These are phyloP conservation scores for Odontomachus brunneus DNA, from an alignment of 1,140 invertebrate genomes.

Conservation along the genomic window DNA sequence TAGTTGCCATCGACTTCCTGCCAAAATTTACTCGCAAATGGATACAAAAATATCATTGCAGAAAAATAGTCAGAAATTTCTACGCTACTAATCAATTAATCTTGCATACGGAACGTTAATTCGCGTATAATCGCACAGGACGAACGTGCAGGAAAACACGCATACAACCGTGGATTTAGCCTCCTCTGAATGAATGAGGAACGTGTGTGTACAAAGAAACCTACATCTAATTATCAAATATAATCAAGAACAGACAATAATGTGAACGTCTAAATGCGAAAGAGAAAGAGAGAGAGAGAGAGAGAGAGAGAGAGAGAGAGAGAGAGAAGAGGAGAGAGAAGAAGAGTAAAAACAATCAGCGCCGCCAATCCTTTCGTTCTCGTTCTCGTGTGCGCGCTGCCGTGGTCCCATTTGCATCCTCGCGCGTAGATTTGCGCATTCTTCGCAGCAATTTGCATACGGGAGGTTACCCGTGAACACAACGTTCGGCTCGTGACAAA, in stretches of 20 bases:
- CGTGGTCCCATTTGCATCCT: conserved; percentile 10
- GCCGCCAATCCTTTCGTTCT: background rate
- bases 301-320: too few species aligned
- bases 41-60: too few species aligned
- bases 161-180: background rate
- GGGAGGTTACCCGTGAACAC: conserved; percentile 45
- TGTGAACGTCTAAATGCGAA: background rate
- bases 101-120: background rate
- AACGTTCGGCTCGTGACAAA: conserved; percentile 25
- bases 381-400: background rate
- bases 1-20: too few species aligned
- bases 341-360: background rate
- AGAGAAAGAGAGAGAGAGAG: background rate
- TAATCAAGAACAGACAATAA: background rate
- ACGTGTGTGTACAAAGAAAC: conserved; percentile 14
- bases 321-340: background rate
- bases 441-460: conserved; percentile 64
- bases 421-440: conserved; percentile 50
- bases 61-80: too few species aligned
- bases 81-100: too few species aligned
- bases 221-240: conserved; percentile 42
- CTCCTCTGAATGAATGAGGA: conserved; percentile 8
- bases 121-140: background rate
- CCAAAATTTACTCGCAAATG: too few species aligned
- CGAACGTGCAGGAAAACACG: background rate